These are phyloP conservation scores for Agrilus planipennis DNA, from an alignment of 1,140 invertebrate genomes.

Conservation along the genomic window DNA sequence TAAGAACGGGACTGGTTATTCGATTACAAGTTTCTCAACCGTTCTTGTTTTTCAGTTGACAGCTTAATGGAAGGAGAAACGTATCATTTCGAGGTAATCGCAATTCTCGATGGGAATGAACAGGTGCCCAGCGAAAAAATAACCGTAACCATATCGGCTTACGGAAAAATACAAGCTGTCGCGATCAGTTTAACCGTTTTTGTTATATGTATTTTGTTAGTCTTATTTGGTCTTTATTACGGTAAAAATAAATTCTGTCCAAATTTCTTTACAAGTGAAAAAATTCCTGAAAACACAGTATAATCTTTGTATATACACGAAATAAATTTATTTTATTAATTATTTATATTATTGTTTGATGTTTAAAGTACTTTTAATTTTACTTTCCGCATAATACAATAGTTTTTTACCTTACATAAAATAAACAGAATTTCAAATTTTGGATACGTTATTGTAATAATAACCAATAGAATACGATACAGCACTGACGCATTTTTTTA, in stretches of 20 bases:
- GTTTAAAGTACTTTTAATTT: too few species aligned
- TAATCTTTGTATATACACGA: too few species aligned
- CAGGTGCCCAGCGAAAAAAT: slow-evolving; percentile 43
- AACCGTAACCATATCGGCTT: slow-evolving; percentile 45
- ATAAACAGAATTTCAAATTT: too few species aligned
- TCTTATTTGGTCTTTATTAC: slow-evolving; percentile 46
- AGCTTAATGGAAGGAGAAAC: slow-evolving; percentile 50
- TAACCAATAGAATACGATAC: too few species aligned
- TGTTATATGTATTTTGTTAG: slow-evolving; percentile 44
- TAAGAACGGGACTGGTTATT: slow-evolving; percentile 23
- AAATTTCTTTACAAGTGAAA: too few species aligned
- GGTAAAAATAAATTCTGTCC: slow-evolving; percentile 39
- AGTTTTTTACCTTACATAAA: too few species aligned
- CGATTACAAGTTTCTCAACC: slow-evolving; percentile 6
- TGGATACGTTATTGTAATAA: too few species aligned
- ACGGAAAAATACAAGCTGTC: slow-evolving; percentile 45
- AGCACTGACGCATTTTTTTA: too few species aligned
- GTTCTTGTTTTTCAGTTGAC: slow-evolving; percentile 48
- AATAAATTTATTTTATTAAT: too few species aligned
- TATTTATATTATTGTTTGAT: too few species aligned
- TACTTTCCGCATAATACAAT: too few species aligned
- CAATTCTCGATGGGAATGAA: slow-evolving; percentile 42
- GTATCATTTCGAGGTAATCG: slow-evolving; percentile 55
- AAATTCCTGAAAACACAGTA: too few species aligned
- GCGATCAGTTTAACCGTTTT: slow-evolving; percentile 42